phyloP scores from a whole-genome alignment of 1,140 invertebrate species.

The Magallana angulata region DNA sequence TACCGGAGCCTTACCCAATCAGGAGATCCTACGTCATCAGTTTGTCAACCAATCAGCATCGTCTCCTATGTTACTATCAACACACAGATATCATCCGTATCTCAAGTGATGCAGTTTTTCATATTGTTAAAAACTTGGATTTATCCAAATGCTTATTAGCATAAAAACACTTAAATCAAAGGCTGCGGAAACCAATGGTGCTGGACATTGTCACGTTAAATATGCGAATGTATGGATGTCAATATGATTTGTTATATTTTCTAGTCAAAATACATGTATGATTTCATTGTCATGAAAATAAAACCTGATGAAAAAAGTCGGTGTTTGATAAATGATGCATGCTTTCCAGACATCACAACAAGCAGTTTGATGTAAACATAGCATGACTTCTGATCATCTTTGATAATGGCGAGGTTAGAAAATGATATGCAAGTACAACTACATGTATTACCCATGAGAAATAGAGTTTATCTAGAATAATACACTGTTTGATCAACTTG shows the following conservation, averaged over 20 bases:
- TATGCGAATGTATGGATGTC: background rate
- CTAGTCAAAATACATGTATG: background rate
- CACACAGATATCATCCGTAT: slow-evolving; percentile 46
- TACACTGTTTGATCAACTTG: too few species aligned
- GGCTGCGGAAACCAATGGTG: background rate
- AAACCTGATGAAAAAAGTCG: background rate
- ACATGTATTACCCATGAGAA: too few species aligned
- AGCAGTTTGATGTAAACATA: too few species aligned
- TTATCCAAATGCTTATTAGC: too few species aligned
- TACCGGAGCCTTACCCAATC: background rate
- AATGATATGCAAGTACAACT: too few species aligned
- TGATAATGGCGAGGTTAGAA: too few species aligned
- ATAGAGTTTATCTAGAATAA: too few species aligned
- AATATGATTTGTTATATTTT: background rate
- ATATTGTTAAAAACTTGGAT: too few species aligned
- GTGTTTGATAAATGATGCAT: too few species aligned
- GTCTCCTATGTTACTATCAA: background rate
- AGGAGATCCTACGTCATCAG: slow-evolving; percentile 46
- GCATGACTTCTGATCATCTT: too few species aligned
- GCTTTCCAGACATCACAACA: too few species aligned
- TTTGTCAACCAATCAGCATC: slow-evolving; percentile 15
- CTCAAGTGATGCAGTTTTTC: background rate
- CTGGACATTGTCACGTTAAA: background rate
- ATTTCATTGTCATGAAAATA: slow-evolving; percentile 8
- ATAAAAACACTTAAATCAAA: too few species aligned